Conservation (phyloP, 2,888 invertebrate species). For the Eilema caniola region DNA sequence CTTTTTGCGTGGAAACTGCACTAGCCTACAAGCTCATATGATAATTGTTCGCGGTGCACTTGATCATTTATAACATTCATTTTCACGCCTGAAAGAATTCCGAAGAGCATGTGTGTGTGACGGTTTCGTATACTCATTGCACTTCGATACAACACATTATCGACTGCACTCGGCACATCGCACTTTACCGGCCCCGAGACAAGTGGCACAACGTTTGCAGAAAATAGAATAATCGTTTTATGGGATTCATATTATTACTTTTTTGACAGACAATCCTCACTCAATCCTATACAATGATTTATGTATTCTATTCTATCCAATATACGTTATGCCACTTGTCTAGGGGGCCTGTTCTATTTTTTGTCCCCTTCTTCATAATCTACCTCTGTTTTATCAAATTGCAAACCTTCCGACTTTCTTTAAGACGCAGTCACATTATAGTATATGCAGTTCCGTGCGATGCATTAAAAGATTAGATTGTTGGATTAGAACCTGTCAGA, state of each 20-base stretch:
- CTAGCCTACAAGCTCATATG: conserved; percentile 82
- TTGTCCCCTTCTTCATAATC: background rate
- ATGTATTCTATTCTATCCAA: too few relatives aligned
- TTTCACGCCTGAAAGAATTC: conserved; percentile 84
- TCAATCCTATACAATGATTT: too few relatives aligned
- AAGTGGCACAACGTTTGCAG: background rate
- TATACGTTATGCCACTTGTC: too few relatives aligned
- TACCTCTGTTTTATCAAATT: background rate
- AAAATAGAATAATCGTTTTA: background rate
- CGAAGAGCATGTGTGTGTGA: conserved; percentile 51
- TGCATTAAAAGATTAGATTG: conserved; percentile 13
- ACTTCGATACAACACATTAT: conserved; percentile 30
- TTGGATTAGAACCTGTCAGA: conserved; percentile 2
- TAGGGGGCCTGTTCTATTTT: background rate
- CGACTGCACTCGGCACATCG: conserved; percentile 16
- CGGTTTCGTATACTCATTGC: conserved; percentile 49
- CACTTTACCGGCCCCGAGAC: conserved; percentile 13
- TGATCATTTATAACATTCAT: conserved; percentile 87
- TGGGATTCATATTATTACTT: too few relatives aligned
- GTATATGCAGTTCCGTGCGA: conserved; percentile 11
- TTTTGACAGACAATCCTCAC: too few relatives aligned
- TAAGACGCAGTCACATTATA: background rate
- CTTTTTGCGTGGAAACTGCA: conserved; percentile 71
- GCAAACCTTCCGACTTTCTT: conserved; percentile 5
- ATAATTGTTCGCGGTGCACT: conserved; percentile 75